phyloP scores from a whole-genome alignment of 2,888 invertebrate species.

The Polia nebulosa region DNA sequence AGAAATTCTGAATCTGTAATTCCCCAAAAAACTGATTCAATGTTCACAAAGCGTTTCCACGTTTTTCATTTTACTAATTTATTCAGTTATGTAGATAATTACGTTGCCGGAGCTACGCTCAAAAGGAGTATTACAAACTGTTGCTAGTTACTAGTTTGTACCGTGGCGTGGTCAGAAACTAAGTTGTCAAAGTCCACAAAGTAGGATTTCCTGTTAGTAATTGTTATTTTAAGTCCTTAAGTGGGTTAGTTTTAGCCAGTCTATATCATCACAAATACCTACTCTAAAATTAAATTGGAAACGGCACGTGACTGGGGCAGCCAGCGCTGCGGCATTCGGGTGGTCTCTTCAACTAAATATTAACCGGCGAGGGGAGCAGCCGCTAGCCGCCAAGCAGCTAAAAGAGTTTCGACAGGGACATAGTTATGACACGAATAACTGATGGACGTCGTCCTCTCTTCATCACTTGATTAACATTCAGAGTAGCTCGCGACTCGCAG shows the following conservation, averaged over 20 bases:
- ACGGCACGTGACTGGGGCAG: conserved; percentile 49
- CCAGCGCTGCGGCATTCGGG: conserved; percentile 5
- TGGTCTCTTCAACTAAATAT: conserved; percentile 47
- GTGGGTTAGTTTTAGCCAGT: conserved; percentile 62
- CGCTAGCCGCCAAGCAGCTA: conserved; percentile 60
- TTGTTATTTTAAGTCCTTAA: conserved; percentile 67
- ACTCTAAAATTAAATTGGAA: conserved; percentile 60
- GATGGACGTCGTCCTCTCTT: conserved; percentile 83
- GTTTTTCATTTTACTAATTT: conserved; percentile 4
- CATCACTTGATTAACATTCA: conserved; percentile 88
- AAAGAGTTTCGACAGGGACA: conserved; percentile 81
- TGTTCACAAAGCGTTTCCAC: conserved; percentile 14
- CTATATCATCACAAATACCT: conserved; percentile 49
- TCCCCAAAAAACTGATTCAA: conserved; percentile 33
- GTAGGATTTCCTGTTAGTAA: conserved; percentile 70
- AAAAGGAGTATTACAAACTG: conserved; percentile 47
- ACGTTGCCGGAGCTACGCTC: conserved; percentile 12
- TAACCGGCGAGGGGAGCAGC: conserved; percentile 55
- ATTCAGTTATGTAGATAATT: conserved; percentile 15
- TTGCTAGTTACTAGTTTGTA: conserved; percentile 48
- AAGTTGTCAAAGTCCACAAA: conserved; percentile 70
- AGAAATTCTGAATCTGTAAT: conserved; percentile 46
- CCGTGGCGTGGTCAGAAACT: conserved; percentile 63
- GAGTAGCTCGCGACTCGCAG: conserved; percentile 80
- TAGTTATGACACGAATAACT: conserved; percentile 86